These are phyloP conservation scores for Sthenelais limicola DNA, from an alignment of 2,888 invertebrate genomes.

Conservation along the genomic window DNA sequence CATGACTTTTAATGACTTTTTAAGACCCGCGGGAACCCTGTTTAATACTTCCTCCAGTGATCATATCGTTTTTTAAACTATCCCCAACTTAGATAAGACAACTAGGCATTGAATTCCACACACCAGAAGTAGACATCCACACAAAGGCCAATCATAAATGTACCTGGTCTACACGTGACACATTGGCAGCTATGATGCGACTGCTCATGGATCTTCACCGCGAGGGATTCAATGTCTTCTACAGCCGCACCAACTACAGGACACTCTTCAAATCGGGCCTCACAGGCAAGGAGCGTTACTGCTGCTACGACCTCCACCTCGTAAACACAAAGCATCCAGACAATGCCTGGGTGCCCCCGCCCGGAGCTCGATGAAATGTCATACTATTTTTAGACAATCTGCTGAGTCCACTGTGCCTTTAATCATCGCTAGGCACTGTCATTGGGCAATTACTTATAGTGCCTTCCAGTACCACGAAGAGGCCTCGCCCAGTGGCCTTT, in stretches of 20 bases:
- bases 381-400: too few species aligned
- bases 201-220: conserved; percentile 23
- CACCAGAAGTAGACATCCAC: conserved; percentile 55
- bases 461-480: too few species aligned
- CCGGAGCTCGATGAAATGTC: too few species aligned
- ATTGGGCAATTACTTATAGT: too few species aligned
- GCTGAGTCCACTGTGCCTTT: too few species aligned
- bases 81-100: conserved; percentile 50
- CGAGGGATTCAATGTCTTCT: conserved; percentile 50
- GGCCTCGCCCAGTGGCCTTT: too few species aligned
- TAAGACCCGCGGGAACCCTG: too few species aligned
- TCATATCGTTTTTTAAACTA: too few species aligned
- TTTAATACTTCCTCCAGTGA: too few species aligned
- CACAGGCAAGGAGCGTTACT: conserved; percentile 49
- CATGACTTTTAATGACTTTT: too few species aligned
- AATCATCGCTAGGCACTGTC: too few species aligned
- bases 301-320: conserved; percentile 54
- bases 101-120: conserved; percentile 53
- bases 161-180: conserved; percentile 50
- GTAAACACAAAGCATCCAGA: conserved; percentile 52
- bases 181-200: conserved; percentile 51
- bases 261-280: conserved; percentile 50
- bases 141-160: conserved; percentile 47
- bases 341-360: conserved; percentile 38
- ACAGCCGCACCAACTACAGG: conserved; percentile 52